Evolutionary conservation across 2,888 invertebrate genomes (phyloP), one percentile per base, ranked within the genome.

Genomic region (Corythucha ciliata): DNA sequence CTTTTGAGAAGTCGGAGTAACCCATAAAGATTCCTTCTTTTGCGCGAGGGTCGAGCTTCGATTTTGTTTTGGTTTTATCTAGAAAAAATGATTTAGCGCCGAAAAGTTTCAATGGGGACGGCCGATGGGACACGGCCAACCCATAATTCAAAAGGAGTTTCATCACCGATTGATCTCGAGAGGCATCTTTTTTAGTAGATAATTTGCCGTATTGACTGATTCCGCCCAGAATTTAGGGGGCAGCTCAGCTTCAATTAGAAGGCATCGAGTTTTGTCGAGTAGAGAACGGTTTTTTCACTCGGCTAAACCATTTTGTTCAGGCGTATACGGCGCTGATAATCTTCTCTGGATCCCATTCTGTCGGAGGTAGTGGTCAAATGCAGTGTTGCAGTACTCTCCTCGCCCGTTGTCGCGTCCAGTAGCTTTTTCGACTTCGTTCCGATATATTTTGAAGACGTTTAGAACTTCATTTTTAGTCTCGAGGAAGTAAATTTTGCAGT

Each of bases 261-360:
- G n/a, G 20, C 39, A 22, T 41, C 48, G 18, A n/a, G 40, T 32
- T 29, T 21, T 21, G 2, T 48, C 39, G 8, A 48, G 22, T 4
- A 48, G 20, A 12, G 48, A 21, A 22, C 48, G n/a, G 25, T 66
- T 66, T 20, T 60, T 59, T 1, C 65, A 33, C 40, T 67, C 67
- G 1, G 65, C 63, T 4, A 58, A 46, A 5, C 65, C 65, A 51
- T 66, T 68, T 42, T 63, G 62, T 41, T 65, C 57, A 0, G 62
- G 64, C 2, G 52, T 48, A 2, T 37, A 39, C 0, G 65, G 60
- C 1, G 59, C 56, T 2, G 59, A 60, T 2, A 36, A 55, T 45
- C 63, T 33, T n/a, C 29, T 27, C 20, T 27, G 21, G 21, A 48
- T 48, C 7, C 48, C 48, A 48, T 40, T 2, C n/a, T 27, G 27